A percentile compares a stretch with the other conserved stretches of the same genome.
phyloP scores from a whole-genome alignment of 2,113 vertebrate species.

The Phocoena phocoena region DNA sequence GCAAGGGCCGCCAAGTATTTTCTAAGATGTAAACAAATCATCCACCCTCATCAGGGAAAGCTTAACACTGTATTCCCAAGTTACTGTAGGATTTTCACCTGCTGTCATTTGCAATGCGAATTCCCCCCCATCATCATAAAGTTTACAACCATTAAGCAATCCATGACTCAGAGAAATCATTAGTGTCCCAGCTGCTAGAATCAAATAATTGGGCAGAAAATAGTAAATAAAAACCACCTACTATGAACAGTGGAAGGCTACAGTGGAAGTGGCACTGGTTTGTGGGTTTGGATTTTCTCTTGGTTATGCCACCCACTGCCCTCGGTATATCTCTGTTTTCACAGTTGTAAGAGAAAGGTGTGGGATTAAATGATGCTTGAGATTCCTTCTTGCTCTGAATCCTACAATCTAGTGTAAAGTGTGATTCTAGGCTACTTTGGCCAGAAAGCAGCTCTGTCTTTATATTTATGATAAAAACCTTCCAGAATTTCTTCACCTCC shows the following conservation, averaged over 20 bases:
- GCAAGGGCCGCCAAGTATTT: slow-evolving; percentile 29
- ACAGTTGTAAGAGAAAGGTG: background rate
- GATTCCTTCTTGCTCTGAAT: background rate
- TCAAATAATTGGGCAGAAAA: background rate
- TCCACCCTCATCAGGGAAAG: background rate
- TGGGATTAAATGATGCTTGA: background rate
- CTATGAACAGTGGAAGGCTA: background rate
- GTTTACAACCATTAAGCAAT: background rate
- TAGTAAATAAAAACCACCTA: background rate
- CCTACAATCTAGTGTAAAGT: background rate
- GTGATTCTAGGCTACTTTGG: background rate
- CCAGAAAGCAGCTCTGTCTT: background rate
- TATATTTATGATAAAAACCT: background rate
- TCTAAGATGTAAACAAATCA: slow-evolving; percentile 44
- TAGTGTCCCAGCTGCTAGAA: background rate
- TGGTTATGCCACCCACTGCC: background rate
- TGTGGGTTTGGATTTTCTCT: background rate
- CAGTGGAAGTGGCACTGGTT: background rate
- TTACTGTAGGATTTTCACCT: background rate
- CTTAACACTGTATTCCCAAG: background rate
- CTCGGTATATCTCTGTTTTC: background rate
- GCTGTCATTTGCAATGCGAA: background rate
- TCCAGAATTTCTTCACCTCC: background rate
- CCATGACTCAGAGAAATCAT: background rate
- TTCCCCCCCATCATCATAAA: background rate